Evolutionary conservation across 2,888 invertebrate species (phyloP), one percentile per base, ranked within the genome.

Genomic region (Notodonta ziczac): DNA sequence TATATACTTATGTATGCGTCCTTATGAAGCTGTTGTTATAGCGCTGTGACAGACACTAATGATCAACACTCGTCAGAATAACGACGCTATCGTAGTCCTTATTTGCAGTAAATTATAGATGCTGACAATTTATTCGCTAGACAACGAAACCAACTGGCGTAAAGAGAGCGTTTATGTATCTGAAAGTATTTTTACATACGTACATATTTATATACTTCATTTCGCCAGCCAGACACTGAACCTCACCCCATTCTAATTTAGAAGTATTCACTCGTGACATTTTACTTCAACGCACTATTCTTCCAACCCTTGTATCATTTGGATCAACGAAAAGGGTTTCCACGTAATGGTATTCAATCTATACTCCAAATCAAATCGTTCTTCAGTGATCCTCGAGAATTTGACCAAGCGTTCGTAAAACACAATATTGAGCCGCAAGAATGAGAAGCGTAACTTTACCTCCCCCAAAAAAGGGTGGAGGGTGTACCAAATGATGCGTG

Each of bases 401-500:
- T 63, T 66, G 57, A 57, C 61, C 72, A 67, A 72, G 66, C 72
- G 67, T 74, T 71, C 66, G 72, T 69, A 74, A 74, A 76, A 74
- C 74, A 74, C 72, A 76, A 76, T 76, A 76, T 74, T 67, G 74
- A 72, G 68, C 67, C 74, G 65, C 67, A 74, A 72, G 56, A 72
- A 69, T 66, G 67, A 73, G 68, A 75, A 70, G 71, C 69, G 66
- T 73, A 76, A 75, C 71, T 75, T 75, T 62, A 16, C 59, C 44
- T 55, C 61, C 60, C 58, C 61, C 60, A n/a, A 50, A 55, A 56
- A 51, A 24, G 57, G 56, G 48, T 56, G 58, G 61, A n/a, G 62
- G 58, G 60, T 39, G 56, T 44, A 54, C 58, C 73, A 78, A 82
- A 82, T 81, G 82, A 77, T 65, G 78, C 81, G 82, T 82, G 77